A percentile compares a stretch with the other conserved stretches of the same genome.
phyloP scores from a whole-genome alignment of 2,113 vertebrate species.

The Rousettus leschenaultii region DNA sequence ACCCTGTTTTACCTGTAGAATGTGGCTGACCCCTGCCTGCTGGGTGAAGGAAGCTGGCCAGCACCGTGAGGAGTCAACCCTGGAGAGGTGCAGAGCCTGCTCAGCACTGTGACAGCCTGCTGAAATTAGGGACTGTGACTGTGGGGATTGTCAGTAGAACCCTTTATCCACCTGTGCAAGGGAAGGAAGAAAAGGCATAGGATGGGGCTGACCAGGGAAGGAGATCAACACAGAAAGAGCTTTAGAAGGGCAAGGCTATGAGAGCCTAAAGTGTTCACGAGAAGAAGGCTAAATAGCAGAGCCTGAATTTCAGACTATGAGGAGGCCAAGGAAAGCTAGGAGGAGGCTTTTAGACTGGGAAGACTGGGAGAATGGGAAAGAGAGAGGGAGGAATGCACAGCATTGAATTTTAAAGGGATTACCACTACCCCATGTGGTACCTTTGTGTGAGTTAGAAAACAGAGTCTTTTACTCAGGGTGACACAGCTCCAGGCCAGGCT shows the following conservation, averaged over 20 bases:
- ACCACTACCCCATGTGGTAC: no score
- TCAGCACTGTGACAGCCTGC: not conserved
- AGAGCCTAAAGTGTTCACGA: not conserved
- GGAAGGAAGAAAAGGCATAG: not conserved
- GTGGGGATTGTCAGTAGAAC: not conserved
- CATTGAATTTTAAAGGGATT: not conserved
- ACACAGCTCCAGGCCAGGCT: not conserved
- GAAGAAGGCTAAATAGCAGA: not conserved
- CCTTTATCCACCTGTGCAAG: no score
- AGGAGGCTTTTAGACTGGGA: not conserved
- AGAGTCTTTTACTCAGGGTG: not conserved
- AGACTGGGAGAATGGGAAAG: not conserved
- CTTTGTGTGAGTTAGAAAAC: not conserved
- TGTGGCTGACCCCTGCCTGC: not conserved
- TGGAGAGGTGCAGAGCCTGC: not conserved
- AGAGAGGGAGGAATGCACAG: not conserved
- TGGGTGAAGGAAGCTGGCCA: not conserved
- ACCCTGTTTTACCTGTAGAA: not conserved
- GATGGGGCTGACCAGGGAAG: not conserved
- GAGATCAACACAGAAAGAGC: not conserved
- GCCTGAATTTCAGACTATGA: not conserved
- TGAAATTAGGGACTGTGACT: fast-evolving
- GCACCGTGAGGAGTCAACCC: not conserved
- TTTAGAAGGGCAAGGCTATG: not conserved
- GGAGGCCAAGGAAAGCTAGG: not conserved